Conservation (phyloP, 2,797 vertebrate genomes). For the Pipistrellus nathusii region DNA sequence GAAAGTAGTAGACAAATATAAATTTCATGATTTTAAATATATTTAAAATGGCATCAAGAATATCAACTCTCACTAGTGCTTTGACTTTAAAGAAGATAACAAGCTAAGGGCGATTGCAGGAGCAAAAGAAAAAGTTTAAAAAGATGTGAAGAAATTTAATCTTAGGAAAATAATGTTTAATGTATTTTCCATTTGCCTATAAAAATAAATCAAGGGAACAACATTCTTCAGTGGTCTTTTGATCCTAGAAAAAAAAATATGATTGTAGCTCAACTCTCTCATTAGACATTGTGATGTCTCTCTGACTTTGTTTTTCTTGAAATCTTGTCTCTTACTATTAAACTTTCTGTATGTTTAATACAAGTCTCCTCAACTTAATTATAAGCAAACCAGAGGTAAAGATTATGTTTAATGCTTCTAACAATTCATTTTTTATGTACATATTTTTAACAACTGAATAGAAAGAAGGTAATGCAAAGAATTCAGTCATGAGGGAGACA, state of each 20-base stretch:
- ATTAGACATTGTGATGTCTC: background rate
- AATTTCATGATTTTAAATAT: background rate
- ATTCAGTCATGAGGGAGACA: background rate
- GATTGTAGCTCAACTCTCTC: background rate
- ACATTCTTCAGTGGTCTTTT: constrained; percentile 10
- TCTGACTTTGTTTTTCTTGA: constrained; percentile 46
- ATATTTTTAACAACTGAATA: background rate
- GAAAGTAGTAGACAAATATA: background rate
- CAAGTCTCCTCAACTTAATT: background rate
- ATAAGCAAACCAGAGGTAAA: background rate
- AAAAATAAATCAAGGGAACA: constrained; percentile 45
- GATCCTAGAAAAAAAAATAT: background rate
- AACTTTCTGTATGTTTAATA: background rate
- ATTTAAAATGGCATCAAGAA: constrained; percentile 23
- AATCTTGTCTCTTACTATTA: background rate
- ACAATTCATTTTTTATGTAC: constrained; percentile 1
- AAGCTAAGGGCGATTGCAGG: background rate
- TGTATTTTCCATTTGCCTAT: background rate
- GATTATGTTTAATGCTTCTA: background rate
- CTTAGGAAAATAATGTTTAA: constrained; percentile 45
- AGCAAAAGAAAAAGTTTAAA: constrained; percentile 35
- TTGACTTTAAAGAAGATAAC: constrained; percentile 5
- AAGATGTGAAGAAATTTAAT: background rate
- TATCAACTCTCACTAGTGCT: constrained; percentile 38
- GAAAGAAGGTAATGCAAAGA: background rate